Evolutionary conservation across 1,140 invertebrate genomes (phyloP).

Genomic region (Lasioglossum albipes): DNA sequence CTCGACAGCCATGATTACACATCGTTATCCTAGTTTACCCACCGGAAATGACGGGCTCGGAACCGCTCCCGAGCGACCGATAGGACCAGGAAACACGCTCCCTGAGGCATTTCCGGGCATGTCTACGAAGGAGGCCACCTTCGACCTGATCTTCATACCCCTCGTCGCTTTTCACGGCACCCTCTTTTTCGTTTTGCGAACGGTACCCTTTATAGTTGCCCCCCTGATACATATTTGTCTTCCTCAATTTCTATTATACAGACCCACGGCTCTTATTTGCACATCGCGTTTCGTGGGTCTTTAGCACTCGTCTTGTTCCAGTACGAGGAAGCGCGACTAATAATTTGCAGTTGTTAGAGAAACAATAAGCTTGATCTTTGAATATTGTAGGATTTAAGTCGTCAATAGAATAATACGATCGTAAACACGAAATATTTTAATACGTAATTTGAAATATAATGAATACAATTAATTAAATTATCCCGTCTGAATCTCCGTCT

Average conservation of each 20-base stretch:
- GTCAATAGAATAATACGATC: no score
- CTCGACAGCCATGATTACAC: conserved; percentile 73
- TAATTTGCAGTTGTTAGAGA: no score
- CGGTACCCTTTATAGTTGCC: background rate
- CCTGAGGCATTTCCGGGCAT: conserved; percentile 43
- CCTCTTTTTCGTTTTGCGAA: background rate
- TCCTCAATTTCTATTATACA: background rate
- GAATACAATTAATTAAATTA: no score
- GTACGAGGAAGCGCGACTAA: no score
- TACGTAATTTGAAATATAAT: no score
- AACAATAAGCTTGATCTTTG: no score
- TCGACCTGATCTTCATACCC: background rate
- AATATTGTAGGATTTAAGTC: no score
- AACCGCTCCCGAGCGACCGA: conserved; percentile 51
- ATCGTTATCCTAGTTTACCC: conserved; percentile 76
- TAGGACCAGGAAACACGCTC: conserved; percentile 44
- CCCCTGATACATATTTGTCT: background rate
- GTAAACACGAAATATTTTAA: no score
- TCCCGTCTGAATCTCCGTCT: no score
- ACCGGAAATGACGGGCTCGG: conserved; percentile 70
- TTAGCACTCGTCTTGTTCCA: no score
- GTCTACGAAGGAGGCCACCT: conserved; percentile 11
- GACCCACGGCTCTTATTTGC: no score
- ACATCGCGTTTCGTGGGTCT: no score
- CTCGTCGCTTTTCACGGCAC: conserved; percentile 24